phyloP scores from a whole-genome alignment of 2,888 invertebrate genomes.

The Sminthurinus aureus region DNA sequence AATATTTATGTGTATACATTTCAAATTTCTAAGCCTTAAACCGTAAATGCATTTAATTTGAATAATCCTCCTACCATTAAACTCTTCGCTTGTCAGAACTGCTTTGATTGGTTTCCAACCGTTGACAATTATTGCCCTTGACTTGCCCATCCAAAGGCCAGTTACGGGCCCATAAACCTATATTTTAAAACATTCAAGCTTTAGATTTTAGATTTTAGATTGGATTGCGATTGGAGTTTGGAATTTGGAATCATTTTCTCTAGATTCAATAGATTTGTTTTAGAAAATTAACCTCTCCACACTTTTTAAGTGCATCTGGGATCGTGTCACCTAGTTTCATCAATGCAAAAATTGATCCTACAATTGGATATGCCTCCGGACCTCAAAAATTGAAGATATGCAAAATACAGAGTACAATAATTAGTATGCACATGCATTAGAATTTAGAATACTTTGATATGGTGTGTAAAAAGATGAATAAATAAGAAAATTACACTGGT shows the following conservation, averaged over 20 bases:
- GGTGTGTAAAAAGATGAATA: too few relatives aligned
- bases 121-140: slow-evolving; percentile 68
- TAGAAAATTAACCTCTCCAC: slow-evolving; percentile 39
- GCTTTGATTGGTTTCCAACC: slow-evolving; percentile 67
- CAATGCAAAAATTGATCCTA: slow-evolving; percentile 40
- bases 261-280: too few relatives aligned
- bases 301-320: slow-evolving; percentile 25
- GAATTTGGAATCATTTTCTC: too few relatives aligned
- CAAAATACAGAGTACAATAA: neutral
- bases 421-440: neutral
- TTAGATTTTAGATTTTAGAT: too few relatives aligned
- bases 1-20: neutral
- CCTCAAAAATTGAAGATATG: slow-evolving; percentile 42
- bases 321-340: slow-evolving; percentile 28
- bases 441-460: neutral
- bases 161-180: slow-evolving; percentile 64
- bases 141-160: slow-evolving; percentile 69
- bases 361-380: slow-evolving; percentile 46
- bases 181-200: too few relatives aligned
- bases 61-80: slow-evolving; percentile 63
- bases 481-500: neutral
- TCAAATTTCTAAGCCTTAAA: neutral
- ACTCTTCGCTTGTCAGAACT: slow-evolving; percentile 69
- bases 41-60: neutral
- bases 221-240: too few relatives aligned